phyloP scores from a whole-genome alignment of 2,113 vertebrate genomes.

The Coturnix japonica region DNA sequence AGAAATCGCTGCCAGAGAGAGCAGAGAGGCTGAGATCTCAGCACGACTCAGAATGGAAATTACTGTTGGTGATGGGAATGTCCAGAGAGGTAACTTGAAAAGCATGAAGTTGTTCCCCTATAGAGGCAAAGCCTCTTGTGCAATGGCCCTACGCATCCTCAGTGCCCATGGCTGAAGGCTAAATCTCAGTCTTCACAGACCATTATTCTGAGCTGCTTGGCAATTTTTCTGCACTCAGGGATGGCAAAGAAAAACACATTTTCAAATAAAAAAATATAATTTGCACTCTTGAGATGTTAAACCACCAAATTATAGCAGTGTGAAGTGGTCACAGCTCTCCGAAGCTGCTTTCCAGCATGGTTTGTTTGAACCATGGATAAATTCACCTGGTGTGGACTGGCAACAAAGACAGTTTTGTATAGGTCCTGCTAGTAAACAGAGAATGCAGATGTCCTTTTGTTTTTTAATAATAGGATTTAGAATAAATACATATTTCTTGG shows the following conservation, averaged over 20 bases:
- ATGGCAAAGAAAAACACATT: neutral
- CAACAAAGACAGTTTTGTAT: neutral
- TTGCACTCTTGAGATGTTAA: neutral
- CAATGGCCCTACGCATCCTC: neutral
- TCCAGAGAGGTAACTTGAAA: neutral
- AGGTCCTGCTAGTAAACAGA: neutral
- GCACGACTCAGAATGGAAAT: neutral
- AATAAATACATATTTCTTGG: neutral
- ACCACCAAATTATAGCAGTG: neutral
- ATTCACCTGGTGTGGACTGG: neutral
- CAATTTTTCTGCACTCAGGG: rapidly evolving
- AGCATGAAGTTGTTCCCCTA: rapidly evolving
- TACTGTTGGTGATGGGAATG: neutral
- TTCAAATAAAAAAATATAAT: neutral
- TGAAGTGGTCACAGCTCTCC: neutral
- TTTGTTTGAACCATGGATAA: neutral
- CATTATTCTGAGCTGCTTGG: neutral
- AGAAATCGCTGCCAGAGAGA: neutral
- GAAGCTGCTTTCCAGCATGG: neutral
- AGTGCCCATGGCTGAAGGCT: neutral
- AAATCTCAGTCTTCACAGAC: neutral
- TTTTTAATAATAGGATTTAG: neutral
- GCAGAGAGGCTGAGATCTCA: neutral
- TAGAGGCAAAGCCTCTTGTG: neutral
- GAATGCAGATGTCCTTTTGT: neutral